Percentiles rank a stretch among this genome's conserved stretches.
Conservation (phyloP, 2,888 invertebrate species). For the Caenorhabditis sulstoni region DNA sequence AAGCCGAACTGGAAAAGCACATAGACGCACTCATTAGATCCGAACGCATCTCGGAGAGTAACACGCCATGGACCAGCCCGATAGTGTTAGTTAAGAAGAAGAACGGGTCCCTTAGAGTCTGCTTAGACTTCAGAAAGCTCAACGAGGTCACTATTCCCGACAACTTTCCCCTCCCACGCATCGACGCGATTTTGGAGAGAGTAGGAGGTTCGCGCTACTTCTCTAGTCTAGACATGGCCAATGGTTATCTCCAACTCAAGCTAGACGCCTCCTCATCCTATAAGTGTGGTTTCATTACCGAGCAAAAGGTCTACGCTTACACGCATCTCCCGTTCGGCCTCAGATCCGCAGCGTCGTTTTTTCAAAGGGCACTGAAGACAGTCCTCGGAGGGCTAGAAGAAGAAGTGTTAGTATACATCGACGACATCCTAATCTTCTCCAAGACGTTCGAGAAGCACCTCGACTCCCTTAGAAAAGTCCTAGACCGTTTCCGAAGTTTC, state of each 20-base stretch:
- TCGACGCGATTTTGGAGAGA: slow-evolving; percentile 56
- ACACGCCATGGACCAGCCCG: slow-evolving; percentile 67
- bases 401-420: slow-evolving; percentile 51
- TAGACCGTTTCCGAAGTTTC: slow-evolving; percentile 41
- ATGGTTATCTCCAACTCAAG: slow-evolving; percentile 57
- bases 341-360: slow-evolving; percentile 53
- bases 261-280: slow-evolving; percentile 14
- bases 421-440: slow-evolving; percentile 53
- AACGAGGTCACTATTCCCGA: slow-evolving; percentile 65
- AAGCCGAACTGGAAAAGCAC: slow-evolving; percentile 63
- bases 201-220: slow-evolving; percentile 42
- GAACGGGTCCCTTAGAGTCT: slow-evolving; percentile 61
- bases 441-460: slow-evolving; percentile 44
- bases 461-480: slow-evolving; percentile 24
- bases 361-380: slow-evolving; percentile 35
- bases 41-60: slow-evolving; percentile 54
- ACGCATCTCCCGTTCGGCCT: slow-evolving; percentile 46
- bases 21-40: slow-evolving; percentile 58
- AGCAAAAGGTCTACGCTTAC: slow-evolving; percentile 43
- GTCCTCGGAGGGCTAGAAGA: slow-evolving; percentile 43
- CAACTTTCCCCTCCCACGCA: slow-evolving; percentile 61
- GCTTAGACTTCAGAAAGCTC: slow-evolving; percentile 64
- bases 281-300: slow-evolving; percentile 41
- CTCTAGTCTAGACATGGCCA: slow-evolving; percentile 53
- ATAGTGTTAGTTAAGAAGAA: slow-evolving; percentile 55